phyloP scores from a whole-genome alignment of 2,888 invertebrate genomes.

The Alcis repandata region DNA sequence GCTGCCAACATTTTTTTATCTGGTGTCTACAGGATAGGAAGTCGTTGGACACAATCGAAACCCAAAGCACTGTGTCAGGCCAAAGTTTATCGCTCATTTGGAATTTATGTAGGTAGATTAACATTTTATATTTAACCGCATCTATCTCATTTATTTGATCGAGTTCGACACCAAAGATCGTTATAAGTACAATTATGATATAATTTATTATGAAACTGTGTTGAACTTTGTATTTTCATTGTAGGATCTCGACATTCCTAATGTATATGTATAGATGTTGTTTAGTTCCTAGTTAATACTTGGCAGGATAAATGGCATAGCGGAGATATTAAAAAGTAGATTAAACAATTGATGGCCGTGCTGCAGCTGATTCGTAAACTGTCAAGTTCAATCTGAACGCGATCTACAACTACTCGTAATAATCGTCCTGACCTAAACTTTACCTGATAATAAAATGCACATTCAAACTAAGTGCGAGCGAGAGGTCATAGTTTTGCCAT shows the following conservation, averaged over 20 bases:
- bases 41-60: not conserved
- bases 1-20: not conserved
- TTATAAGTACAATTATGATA: slow-evolving; percentile 64
- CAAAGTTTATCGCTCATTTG: slow-evolving; percentile 48
- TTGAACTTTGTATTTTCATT: slow-evolving; percentile 65
- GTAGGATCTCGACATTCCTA: slow-evolving; percentile 82
- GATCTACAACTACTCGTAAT: too few species aligned
- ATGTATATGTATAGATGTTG: slow-evolving; percentile 63
- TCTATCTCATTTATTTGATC: slow-evolving; percentile 55
- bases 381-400: too few species aligned
- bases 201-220: slow-evolving; percentile 60
- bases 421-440: too few species aligned
- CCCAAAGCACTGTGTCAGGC: not conserved
- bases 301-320: slow-evolving; percentile 11
- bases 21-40: not conserved
- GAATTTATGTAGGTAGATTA: slow-evolving; percentile 46
- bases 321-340: not conserved
- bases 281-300: slow-evolving; percentile 54
- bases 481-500: too few species aligned
- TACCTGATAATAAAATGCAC: too few species aligned
- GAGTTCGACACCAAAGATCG: slow-evolving; percentile 79
- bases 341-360: too few species aligned
- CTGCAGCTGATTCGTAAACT: too few species aligned
- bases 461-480: too few species aligned
- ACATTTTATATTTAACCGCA: slow-evolving; percentile 48